These are phyloP conservation scores for Cetonia aurata DNA, from an alignment of 2,888 invertebrate species.

Conservation along the genomic window DNA sequence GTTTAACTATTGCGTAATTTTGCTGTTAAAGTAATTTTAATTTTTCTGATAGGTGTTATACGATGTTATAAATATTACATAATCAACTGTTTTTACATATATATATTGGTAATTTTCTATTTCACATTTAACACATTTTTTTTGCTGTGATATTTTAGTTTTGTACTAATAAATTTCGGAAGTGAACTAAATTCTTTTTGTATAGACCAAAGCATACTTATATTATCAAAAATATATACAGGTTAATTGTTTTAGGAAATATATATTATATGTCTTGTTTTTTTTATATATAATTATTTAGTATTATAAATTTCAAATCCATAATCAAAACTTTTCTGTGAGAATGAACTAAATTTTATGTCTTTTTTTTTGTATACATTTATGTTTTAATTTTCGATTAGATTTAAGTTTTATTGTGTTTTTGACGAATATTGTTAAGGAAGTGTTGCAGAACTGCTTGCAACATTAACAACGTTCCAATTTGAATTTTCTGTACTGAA, in stretches of 20 bases:
- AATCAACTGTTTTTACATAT: slow-evolving; percentile 26
- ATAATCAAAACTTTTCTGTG: slow-evolving; percentile 43
- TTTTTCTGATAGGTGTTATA: slow-evolving; percentile 17
- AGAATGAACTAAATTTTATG: slow-evolving; percentile 32
- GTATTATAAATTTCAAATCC: slow-evolving; percentile 26
- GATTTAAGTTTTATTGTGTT: slow-evolving; percentile 27
- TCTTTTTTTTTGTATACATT: slow-evolving; percentile 38
- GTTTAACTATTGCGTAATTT: slow-evolving; percentile 29
- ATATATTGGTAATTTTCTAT: slow-evolving; percentile 25
- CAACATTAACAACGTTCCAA: slow-evolving; percentile 42
- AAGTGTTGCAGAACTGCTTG: slow-evolving; percentile 40
- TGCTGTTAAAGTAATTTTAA: slow-evolving; percentile 26
- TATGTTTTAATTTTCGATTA: slow-evolving; percentile 28
- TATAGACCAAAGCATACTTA: slow-evolving; percentile 38
- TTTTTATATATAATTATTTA: slow-evolving; percentile 27
- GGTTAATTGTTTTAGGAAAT: slow-evolving; percentile 32
- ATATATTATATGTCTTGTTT: slow-evolving; percentile 33
- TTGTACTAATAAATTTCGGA: slow-evolving; percentile 17
- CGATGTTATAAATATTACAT: slow-evolving; percentile 9
- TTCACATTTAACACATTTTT: slow-evolving; percentile 36
- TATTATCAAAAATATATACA: slow-evolving; percentile 34
- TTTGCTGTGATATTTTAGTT: slow-evolving; percentile 41
- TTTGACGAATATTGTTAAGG: slow-evolving; percentile 8
- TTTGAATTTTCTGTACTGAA: slow-evolving; percentile 24
- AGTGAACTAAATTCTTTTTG: slow-evolving; percentile 23